Evolutionary conservation across 2,888 invertebrate species (phyloP).

Genomic region (Macrosoma leucophasiata): DNA sequence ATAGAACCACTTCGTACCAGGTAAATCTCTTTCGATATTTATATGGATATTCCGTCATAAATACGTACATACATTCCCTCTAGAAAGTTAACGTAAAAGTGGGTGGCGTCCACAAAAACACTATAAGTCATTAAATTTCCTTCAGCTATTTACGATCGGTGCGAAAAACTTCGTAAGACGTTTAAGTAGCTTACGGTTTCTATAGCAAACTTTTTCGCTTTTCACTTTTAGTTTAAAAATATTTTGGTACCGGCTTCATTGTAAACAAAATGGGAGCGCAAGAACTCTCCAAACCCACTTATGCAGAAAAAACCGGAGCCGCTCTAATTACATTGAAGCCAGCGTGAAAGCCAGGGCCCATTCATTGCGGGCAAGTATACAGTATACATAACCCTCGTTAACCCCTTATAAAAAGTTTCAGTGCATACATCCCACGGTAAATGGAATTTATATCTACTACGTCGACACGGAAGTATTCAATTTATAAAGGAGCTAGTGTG

Average conservation of each 20-base stretch:
- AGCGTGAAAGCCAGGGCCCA: conserved; percentile 51
- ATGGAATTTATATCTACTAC: conserved; percentile 22
- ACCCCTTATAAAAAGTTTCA: conserved; percentile 23
- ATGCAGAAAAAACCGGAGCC: conserved; percentile 51
- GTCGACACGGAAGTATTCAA: conserved; percentile 11
- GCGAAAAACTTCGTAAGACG: too few species aligned
- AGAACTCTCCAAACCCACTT: conserved; percentile 49
- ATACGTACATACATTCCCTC: too few species aligned
- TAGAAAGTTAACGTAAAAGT: too few species aligned
- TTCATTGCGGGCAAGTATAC: conserved; percentile 49
- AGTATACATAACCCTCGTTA: conserved; percentile 29
- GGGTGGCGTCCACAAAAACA: too few species aligned
- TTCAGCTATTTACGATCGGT: too few species aligned
- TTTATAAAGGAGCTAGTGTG: too few species aligned
- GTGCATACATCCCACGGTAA: conserved; percentile 18
- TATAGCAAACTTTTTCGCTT: too few species aligned
- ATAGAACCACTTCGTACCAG: too few species aligned
- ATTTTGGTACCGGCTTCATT: conserved; percentile 1
- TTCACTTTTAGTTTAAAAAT: conserved; percentile 1
- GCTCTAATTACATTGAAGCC: conserved; percentile 67
- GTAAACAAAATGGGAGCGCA: conserved; percentile 35
- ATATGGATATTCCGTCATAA: too few species aligned
- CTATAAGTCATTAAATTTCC: too few species aligned
- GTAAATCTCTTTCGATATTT: too few species aligned
- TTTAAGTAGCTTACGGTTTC: too few species aligned